Conservation (phyloP, 2,797 vertebrate species). For the Acrocephalus scirpaceus region DNA sequence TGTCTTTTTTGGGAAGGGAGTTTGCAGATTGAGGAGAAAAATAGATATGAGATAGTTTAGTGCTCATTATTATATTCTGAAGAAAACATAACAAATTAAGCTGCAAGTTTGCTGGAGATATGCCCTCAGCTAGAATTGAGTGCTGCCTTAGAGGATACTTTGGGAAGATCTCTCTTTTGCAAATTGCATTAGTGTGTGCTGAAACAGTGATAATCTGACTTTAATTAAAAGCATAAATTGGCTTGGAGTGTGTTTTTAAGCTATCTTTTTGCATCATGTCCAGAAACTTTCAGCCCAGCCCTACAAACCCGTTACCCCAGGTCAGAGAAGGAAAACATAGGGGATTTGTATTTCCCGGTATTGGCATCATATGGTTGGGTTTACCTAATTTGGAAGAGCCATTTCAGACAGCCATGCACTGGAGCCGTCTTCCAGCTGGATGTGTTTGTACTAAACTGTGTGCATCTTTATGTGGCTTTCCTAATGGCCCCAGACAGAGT, state of each 20-base stretch:
- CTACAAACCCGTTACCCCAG: neutral
- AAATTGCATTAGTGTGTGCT: conserved; percentile 54
- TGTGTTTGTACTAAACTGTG: neutral
- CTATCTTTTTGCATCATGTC: conserved; percentile 11
- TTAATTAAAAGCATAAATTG: conserved; percentile 63
- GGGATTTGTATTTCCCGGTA: neutral
- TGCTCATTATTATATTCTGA: conserved; percentile 56
- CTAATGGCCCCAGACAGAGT: conserved; percentile 20
- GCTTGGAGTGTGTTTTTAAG: conserved; percentile 34
- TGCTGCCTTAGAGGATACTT: conserved; percentile 53
- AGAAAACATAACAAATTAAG: conserved; percentile 48
- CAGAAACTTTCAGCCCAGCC: conserved; percentile 1
- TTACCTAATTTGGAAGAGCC: neutral
- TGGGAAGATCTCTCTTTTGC: conserved; percentile 47
- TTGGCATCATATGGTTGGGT: neutral
- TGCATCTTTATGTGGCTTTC: neutral
- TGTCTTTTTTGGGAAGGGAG: conserved; percentile 67
- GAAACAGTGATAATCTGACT: conserved; percentile 61
- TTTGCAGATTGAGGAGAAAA: conserved; percentile 60
- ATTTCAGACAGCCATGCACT: neutral
- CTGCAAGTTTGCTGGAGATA: conserved; percentile 27
- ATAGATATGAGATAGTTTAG: conserved; percentile 35
- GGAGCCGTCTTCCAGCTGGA: conserved; percentile 46
- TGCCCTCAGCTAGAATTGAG: conserved; percentile 38
- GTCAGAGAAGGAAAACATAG: neutral